Evolutionary conservation across 2,113 vertebrate genomes (phyloP).

Genomic region (Colinus virginianus): DNA sequence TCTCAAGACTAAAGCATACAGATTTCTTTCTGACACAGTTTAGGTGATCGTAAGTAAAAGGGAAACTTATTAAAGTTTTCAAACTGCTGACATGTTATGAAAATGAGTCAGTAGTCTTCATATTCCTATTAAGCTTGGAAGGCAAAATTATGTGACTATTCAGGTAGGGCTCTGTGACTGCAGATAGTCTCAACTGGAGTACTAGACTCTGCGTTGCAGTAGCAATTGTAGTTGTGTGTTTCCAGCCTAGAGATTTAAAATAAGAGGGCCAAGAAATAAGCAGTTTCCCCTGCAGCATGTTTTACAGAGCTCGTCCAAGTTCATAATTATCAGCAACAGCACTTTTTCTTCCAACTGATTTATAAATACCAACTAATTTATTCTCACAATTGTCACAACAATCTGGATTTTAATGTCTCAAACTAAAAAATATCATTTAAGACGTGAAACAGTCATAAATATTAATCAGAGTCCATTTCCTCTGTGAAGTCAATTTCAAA

Average conservation of each 20-base stretch:
- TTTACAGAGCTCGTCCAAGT: conserved; percentile 17
- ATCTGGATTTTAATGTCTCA: conserved; percentile 18
- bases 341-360: conserved; percentile 42
- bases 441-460: conserved; percentile 8
- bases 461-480: conserved; percentile 2
- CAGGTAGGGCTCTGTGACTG: background rate
- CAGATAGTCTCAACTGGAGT: background rate
- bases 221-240: background rate
- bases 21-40: background rate
- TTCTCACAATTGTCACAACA: conserved; percentile 52
- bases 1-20: background rate
- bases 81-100: background rate
- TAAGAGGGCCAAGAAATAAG: background rate
- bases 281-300: background rate
- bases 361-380: conserved; percentile 37
- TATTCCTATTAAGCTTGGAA: background rate
- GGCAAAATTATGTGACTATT: background rate
- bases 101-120: background rate
- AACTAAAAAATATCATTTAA: background rate
- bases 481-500: conserved; percentile 33
- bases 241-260: background rate
- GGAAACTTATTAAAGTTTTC: background rate
- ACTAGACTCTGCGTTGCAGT: background rate
- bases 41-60: background rate
- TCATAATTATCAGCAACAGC: conserved; percentile 4